Percentiles rank a stretch among this genome's conserved stretches.
phyloP scores from a whole-genome alignment of 1,140 invertebrate species.

The Hyles euphorbiae region DNA sequence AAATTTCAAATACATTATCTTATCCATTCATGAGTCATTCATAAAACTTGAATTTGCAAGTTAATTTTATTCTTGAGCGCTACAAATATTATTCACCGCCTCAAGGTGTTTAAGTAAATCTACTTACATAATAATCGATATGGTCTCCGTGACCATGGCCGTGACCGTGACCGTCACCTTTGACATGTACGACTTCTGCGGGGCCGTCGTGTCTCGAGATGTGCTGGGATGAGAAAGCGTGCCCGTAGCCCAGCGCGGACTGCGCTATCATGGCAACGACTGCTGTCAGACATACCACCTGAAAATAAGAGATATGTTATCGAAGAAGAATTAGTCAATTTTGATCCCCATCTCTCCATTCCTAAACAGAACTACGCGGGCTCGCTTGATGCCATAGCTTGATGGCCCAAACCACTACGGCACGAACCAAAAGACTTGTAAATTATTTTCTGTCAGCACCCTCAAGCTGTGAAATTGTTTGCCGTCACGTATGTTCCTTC shows the following conservation, averaged over 20 bases:
- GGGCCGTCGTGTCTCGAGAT: constrained; percentile 44
- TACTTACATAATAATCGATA: constrained; percentile 42
- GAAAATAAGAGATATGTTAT: constrained; percentile 1
- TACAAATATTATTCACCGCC: background rate
- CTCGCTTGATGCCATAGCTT: too few species aligned
- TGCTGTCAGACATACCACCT: constrained; percentile 28
- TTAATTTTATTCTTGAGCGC: background rate
- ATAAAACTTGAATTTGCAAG: too few species aligned
- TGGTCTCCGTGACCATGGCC: constrained; percentile 20
- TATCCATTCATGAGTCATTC: too few species aligned
- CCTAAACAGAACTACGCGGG: too few species aligned
- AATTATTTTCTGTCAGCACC: too few species aligned
- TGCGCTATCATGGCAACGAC: constrained; percentile 22
- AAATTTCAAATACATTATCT: too few species aligned
- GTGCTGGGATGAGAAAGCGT: constrained; percentile 40
- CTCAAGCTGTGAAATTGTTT: too few species aligned
- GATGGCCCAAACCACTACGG: too few species aligned
- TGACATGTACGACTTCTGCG: constrained; percentile 28
- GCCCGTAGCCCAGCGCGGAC: constrained; percentile 24
- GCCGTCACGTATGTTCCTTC: too few species aligned
- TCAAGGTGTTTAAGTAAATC: background rate
- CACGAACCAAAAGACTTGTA: too few species aligned
- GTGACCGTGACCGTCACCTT: constrained; percentile 36
- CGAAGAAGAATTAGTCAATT: too few species aligned
- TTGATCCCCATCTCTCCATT: too few species aligned